These are phyloP conservation scores for Phoxinus dragarum DNA, from an alignment of 2,797 vertebrate genomes.

Conservation along the genomic window DNA sequence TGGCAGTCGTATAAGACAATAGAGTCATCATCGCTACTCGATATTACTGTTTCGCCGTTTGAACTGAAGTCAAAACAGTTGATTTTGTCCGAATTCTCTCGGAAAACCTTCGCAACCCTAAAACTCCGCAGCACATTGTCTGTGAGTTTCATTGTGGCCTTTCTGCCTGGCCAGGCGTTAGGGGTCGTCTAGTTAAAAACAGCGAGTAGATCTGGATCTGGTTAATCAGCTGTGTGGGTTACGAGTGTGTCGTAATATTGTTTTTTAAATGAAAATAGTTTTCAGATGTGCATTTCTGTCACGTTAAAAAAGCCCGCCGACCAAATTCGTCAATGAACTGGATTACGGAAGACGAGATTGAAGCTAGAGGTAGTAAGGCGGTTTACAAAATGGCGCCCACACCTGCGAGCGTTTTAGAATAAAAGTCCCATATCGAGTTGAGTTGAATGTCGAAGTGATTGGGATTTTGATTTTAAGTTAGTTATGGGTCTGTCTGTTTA, in stretches of 20 bases:
- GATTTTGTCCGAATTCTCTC: slow-evolving; percentile 98
- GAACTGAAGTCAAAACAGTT: slow-evolving; percentile 99
- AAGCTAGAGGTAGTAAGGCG: slow-evolving; percentile 16
- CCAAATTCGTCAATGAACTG: slow-evolving; percentile 23
- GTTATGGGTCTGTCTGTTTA: neutral
- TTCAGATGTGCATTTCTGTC: slow-evolving; percentile 29
- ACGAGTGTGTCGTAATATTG: neutral
- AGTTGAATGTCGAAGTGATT: no score
- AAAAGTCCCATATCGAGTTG: slow-evolving; percentile 33
- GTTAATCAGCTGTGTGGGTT: neutral
- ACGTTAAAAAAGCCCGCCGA: slow-evolving; percentile 53
- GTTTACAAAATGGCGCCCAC: slow-evolving; percentile 42
- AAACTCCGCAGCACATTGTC: slow-evolving; percentile 99
- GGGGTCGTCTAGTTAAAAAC: slow-evolving; percentile 40
- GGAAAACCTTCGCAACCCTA: slow-evolving; percentile 98
- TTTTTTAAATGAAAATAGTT: neutral
- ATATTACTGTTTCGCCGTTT: slow-evolving; percentile 97
- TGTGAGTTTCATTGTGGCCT: slow-evolving; percentile 94
- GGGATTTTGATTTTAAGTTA: no score
- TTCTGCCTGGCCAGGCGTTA: slow-evolving; percentile 65
- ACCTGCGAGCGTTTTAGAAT: slow-evolving; percentile 32
- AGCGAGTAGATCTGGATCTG: neutral
- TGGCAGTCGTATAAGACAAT: slow-evolving; percentile 98
- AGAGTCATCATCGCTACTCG: slow-evolving; percentile 98
- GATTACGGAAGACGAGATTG: slow-evolving; percentile 45